Percentiles rank a stretch among this genome's conserved stretches.
Conservation (phyloP, 2,113 vertebrate genomes). For the Dolichotis patagonum region DNA sequence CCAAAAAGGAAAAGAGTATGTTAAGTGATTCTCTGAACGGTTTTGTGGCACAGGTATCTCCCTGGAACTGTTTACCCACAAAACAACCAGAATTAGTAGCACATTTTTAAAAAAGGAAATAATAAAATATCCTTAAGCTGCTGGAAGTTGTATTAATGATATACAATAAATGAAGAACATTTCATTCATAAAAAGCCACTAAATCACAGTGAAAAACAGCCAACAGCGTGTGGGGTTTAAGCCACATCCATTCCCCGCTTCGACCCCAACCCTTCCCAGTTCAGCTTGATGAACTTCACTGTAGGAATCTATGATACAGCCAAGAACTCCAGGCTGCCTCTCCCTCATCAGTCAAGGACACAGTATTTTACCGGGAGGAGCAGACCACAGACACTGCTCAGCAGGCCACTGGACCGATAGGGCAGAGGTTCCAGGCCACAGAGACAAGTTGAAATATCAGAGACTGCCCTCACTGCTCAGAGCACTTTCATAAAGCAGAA, state of each 20-base stretch:
- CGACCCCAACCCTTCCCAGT: no score
- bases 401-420: background rate
- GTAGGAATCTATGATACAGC: background rate
- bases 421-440: background rate
- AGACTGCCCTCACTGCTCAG: background rate
- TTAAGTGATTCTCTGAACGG: background rate
- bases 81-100: background rate
- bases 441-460: background rate
- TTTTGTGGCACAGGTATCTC: background rate
- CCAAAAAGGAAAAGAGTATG: background rate
- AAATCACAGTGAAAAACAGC: background rate
- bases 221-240: background rate
- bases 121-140: background rate
- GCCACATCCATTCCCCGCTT: background rate
- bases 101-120: background rate
- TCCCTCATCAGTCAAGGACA: background rate
- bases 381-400: background rate
- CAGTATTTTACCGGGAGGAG: background rate
- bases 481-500: background rate
- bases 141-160: background rate
- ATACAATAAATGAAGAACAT: background rate
- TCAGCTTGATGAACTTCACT: background rate
- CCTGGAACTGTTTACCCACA: background rate
- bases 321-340: background rate
- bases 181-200: background rate